Conservation (phyloP, 2,888 invertebrate species). For the Oxycera nigricornis region DNA sequence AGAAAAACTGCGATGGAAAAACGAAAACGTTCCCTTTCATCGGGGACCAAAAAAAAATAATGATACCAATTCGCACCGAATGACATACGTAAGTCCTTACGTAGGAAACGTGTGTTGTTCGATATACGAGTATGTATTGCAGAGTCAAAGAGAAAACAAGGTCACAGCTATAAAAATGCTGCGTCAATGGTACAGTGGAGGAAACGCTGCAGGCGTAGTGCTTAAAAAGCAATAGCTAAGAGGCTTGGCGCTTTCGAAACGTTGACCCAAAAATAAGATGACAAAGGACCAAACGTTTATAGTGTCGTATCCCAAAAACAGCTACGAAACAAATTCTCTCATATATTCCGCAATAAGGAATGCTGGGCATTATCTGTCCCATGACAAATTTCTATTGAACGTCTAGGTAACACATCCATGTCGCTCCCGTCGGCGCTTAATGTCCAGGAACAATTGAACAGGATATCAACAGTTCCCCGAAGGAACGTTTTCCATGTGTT, state of each 20-base stretch:
- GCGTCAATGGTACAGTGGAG: background rate
- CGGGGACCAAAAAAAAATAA: constrained; percentile 27
- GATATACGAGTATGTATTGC: background rate
- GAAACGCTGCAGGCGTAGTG: background rate
- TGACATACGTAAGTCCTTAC: background rate
- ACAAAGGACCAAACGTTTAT: background rate
- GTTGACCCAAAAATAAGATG: background rate
- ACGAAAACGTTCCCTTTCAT: constrained; percentile 8
- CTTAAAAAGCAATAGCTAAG: constrained; percentile 7
- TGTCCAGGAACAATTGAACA: constrained; percentile 37
- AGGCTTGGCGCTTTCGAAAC: background rate
- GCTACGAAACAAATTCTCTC: background rate
- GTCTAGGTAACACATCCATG: background rate
- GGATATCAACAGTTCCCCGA: constrained; percentile 44
- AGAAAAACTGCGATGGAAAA: background rate
- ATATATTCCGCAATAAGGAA: background rate
- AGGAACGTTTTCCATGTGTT: constrained; percentile 36
- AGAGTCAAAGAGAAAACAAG: no score
- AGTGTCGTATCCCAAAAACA: background rate
- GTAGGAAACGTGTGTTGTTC: constrained; percentile 16
- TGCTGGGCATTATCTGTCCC: background rate
- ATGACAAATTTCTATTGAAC: constrained; percentile 27
- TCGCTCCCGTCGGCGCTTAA: constrained; percentile 12
- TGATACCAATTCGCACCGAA: constrained; percentile 24
- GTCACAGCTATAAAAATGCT: background rate